Percentiles rank a stretch among this genome's conserved stretches.
Evolutionary conservation across 2,888 invertebrate species (phyloP).

Genomic region (Agelastica alni): DNA sequence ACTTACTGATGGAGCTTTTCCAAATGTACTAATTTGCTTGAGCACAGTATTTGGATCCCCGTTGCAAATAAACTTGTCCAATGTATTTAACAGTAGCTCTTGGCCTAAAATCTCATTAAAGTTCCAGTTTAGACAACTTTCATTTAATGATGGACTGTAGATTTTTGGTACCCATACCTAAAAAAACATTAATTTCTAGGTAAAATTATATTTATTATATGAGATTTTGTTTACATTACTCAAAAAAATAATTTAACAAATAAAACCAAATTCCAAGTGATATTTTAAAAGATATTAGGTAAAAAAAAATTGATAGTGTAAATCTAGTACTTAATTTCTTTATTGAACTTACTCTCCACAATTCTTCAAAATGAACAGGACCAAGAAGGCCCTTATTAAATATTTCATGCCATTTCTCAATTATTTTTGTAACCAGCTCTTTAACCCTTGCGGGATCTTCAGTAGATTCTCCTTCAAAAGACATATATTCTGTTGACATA

Average conservation of each 20-base stretch:
- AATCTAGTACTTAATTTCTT: no score
- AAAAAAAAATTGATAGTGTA: no score
- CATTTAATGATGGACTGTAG: slow-evolving; percentile 71
- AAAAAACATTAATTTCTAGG: background rate
- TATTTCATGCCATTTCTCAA: slow-evolving; percentile 28
- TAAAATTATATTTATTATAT: no score
- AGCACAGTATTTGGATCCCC: slow-evolving; percentile 55
- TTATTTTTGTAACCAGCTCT: slow-evolving; percentile 27
- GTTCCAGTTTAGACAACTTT: slow-evolving; percentile 72
- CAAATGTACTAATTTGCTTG: slow-evolving; percentile 65
- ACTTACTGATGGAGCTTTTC: slow-evolving; percentile 68
- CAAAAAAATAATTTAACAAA: no score
- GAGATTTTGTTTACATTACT: no score
- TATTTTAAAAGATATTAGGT: no score
- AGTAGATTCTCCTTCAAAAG: slow-evolving; percentile 14
- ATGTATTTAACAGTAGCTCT: slow-evolving; percentile 71
- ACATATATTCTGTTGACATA: slow-evolving; percentile 22
- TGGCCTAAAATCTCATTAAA: slow-evolving; percentile 75
- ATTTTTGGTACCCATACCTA: slow-evolving; percentile 69
- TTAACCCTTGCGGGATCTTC: slow-evolving; percentile 26
- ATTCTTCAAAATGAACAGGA: slow-evolving; percentile 66
- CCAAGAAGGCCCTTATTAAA: slow-evolving; percentile 26
- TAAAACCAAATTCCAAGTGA: no score
- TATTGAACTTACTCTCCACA: slow-evolving; percentile 68
- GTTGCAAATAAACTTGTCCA: slow-evolving; percentile 84